Base-by-base conservation (phyloP, 2,113 vertebrate species). In the Electrona antarctica region DNA sequence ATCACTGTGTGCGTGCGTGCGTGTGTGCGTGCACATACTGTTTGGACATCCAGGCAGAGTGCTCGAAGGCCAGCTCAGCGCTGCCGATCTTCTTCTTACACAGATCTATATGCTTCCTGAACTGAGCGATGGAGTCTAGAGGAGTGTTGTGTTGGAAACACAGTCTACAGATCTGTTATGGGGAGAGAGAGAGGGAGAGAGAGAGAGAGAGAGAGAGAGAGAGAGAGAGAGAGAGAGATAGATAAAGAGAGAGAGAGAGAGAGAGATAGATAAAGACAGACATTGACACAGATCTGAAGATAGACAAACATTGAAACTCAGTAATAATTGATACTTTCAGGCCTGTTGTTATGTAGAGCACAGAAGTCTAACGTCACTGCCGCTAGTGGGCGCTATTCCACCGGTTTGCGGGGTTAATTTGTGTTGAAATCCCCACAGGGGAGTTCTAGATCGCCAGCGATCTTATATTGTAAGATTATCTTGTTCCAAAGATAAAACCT, bases 91-190 rank as follows among this genome's bases (percentile, higher is more conserved):
- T 99, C 88, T 98, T 99, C 89, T 99, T 99, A 78, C 97, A 98
- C 71, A 98, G 88, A 79, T 99, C 97, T 13, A 98, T 95, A 85
- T 99, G 98, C 69, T 99, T 99, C 81, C 97, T 93, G 86, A 99
- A 99, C 88, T 99, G 97, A 57, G 96, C 96, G 54, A 99, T 99
- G 41, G 97, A 97, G 84, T 99, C 98, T 67, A 99, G 64, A 0
- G 98, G 97, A 21, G 97, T 97, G 79, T 99, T 99, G 71, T 99
- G 97, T 70, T 99, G 98, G 90, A 99, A 99, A 92, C 97, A 99
- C 58, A 99, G 93, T 29, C 97, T 94, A 77, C 98, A 99, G 75
- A 99, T 98, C 97, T 99, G 78, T 8, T 21, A 74, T 5, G 71
- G 15, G 68, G 0, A 12, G 10, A 74, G 8, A 73, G 41, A 67